phyloP scores from a whole-genome alignment of 2,113 vertebrate genomes.

The Helogale parvula region DNA sequence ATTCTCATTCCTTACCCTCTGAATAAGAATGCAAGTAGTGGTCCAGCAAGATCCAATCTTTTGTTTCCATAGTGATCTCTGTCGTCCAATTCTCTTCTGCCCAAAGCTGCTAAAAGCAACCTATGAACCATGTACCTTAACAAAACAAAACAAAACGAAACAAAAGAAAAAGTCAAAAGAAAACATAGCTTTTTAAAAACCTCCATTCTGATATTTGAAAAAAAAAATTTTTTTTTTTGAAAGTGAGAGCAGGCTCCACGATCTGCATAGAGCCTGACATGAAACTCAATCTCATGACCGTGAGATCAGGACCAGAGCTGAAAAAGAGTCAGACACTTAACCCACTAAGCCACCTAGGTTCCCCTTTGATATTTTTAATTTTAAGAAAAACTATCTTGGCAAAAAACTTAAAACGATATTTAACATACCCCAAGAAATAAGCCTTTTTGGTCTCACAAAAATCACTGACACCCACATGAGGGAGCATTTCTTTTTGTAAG shows the following conservation, averaged over 20 bases:
- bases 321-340: no score
- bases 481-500: slow-evolving; percentile 98
- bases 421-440: slow-evolving; percentile 95
- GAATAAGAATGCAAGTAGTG: slow-evolving; percentile 96
- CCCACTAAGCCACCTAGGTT: no score
- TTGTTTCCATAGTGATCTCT: slow-evolving; percentile 99
- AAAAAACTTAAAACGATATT: slow-evolving; percentile 47
- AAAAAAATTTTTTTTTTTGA: no score
- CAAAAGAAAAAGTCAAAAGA: background rate
- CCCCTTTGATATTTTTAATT: background rate
- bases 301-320: no score
- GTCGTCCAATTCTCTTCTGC: slow-evolving; percentile 97
- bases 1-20: slow-evolving; percentile 90
- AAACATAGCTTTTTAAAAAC: background rate
- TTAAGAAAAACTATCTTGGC: background rate
- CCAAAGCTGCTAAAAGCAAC: slow-evolving; percentile 94
- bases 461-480: slow-evolving; percentile 98
- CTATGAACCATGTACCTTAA: slow-evolving; percentile 98
- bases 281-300: no score
- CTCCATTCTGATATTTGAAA: background rate
- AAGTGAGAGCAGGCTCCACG: no score
- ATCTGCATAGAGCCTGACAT: no score
- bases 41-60: slow-evolving; percentile 98
- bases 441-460: slow-evolving; percentile 99
- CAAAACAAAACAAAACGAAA: background rate